These are phyloP conservation scores for Turdus rufiventris DNA, from an alignment of 2,113 vertebrate species.

Conservation along the genomic window DNA sequence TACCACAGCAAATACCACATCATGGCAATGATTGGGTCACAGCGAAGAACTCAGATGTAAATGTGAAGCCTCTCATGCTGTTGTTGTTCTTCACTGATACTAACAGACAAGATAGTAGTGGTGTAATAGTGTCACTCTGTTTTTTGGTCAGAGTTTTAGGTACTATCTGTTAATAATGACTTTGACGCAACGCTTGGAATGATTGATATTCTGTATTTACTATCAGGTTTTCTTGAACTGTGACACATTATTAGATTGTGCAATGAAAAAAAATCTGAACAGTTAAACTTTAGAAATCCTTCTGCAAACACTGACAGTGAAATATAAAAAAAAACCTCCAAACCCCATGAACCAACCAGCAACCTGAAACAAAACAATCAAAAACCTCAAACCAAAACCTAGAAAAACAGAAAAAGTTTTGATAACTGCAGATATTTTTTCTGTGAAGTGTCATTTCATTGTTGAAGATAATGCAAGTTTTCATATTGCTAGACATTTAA, in stretches of 20 bases:
- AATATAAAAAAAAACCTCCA: neutral
- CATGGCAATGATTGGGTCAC: neutral
- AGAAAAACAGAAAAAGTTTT: neutral
- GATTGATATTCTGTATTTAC: neutral
- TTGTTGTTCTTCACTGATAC: neutral
- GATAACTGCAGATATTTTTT: neutral
- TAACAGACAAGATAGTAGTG: neutral
- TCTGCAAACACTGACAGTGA: neutral
- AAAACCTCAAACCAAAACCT: neutral
- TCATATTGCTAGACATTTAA: rapidly evolving
- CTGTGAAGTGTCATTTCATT: neutral
- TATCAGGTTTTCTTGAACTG: neutral
- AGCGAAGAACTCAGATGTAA: neutral
- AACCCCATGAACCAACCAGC: neutral
- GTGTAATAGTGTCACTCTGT: neutral
- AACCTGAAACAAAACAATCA: neutral
- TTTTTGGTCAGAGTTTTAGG: neutral
- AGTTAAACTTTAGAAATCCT: neutral
- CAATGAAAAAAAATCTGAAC: neutral
- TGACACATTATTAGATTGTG: neutral
- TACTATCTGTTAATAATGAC: neutral
- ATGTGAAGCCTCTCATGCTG: neutral
- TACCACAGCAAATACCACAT: neutral
- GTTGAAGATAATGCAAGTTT: neutral
- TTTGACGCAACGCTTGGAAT: neutral